Conservation (phyloP, 1,140 invertebrate species). For the Arctopsyche grandis region DNA sequence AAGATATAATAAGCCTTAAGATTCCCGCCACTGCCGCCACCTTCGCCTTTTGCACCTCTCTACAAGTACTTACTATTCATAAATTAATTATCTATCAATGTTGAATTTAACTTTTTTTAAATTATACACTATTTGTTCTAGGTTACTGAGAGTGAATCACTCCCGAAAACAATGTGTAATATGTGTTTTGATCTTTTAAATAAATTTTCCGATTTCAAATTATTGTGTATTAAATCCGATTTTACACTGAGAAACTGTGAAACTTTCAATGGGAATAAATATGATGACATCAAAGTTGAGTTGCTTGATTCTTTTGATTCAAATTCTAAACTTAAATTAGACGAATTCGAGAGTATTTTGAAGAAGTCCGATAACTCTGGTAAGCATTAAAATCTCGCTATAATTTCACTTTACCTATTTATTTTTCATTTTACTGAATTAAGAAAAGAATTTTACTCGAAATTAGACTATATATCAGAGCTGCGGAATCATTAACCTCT, state of each 20-base stretch:
- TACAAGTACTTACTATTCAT: too few species aligned
- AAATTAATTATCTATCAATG: too few species aligned
- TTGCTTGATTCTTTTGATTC: not conserved
- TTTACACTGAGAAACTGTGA: slow-evolving; percentile 54
- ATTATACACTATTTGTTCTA: slow-evolving; percentile 12
- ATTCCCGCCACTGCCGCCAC: slow-evolving; percentile 60
- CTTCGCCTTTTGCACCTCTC: slow-evolving; percentile 63
- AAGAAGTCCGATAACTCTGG: not conserved
- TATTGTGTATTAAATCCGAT: slow-evolving; percentile 60
- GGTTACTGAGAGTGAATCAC: slow-evolving; percentile 37
- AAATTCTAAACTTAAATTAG: not conserved
- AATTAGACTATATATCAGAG: too few species aligned
- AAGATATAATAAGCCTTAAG: slow-evolving; percentile 62
- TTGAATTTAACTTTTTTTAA: too few species aligned
- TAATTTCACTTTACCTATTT: too few species aligned
- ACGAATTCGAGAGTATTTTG: not conserved
- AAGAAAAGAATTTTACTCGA: too few species aligned
- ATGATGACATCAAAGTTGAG: not conserved
- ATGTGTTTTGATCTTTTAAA: slow-evolving; percentile 59
- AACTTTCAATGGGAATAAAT: not conserved
- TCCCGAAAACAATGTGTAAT: slow-evolving; percentile 60
- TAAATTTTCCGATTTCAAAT: slow-evolving; percentile 61
- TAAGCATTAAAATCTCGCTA: not conserved
- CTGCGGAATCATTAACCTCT: too few species aligned
- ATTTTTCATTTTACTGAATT: too few species aligned